Evolutionary conservation across 2,113 vertebrate genomes (phyloP).

Genomic region (Labrus mixtus): DNA sequence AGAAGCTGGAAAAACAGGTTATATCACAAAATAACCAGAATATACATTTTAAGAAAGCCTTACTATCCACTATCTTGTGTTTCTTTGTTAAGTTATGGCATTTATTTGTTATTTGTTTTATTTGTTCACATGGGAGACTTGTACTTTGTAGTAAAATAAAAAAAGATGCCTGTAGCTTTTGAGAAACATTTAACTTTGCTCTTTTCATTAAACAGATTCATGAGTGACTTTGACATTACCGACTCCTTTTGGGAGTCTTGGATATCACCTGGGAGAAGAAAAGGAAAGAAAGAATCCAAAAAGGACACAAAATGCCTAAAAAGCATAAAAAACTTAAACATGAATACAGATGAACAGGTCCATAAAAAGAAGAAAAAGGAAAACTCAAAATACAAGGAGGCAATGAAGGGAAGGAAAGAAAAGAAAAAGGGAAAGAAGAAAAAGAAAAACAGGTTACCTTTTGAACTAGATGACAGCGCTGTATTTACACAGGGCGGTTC

Average conservation of each 20-base stretch:
- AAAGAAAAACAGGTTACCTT: constrained; percentile 28
- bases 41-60: too few species aligned
- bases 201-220: constrained; percentile 42
- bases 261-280: constrained; percentile 29
- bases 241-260: constrained; percentile 10
- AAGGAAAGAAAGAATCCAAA: constrained; percentile 62
- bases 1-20: too few species aligned
- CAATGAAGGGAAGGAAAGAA: constrained; percentile 26
- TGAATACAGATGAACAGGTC: background rate
- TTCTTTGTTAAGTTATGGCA: too few species aligned
- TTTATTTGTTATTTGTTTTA: too few species aligned
- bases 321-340: background rate
- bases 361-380: constrained; percentile 49
- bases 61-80: too few species aligned
- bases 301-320: constrained; percentile 42
- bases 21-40: too few species aligned
- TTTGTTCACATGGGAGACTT: background rate
- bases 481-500: background rate
- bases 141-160: background rate
- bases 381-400: constrained; percentile 14
- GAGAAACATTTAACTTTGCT: background rate
- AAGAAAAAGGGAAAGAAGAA: constrained; percentile 61
- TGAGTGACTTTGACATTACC: constrained; percentile 53
- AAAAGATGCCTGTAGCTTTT: background rate
- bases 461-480: background rate